phyloP scores from a whole-genome alignment of 2,797 vertebrate genomes.

The Nyctibius grandis region DNA sequence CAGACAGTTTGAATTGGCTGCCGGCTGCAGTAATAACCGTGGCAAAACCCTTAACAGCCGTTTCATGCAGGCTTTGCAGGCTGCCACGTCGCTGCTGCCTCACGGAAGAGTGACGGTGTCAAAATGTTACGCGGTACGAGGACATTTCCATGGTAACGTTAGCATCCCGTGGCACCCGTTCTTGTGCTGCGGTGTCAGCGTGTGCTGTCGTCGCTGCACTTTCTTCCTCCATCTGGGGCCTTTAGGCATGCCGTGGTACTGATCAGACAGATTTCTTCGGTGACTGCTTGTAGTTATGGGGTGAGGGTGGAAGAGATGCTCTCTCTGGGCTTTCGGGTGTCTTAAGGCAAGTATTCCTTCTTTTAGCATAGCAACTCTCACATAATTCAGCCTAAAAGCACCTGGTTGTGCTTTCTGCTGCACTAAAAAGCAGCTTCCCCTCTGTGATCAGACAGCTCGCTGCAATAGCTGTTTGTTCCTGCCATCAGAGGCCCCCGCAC shows the following conservation, averaged over 20 bases:
- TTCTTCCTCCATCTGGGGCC: constrained; percentile 9
- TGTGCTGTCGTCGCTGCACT: not conserved
- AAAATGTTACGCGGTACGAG: constrained; percentile 26
- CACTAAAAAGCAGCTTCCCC: not conserved
- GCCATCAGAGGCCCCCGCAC: not conserved
- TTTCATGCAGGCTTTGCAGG: not conserved
- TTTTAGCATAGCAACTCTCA: not conserved
- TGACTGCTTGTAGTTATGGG: not conserved
- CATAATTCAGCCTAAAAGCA: not conserved
- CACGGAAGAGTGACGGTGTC: constrained; percentile 41
- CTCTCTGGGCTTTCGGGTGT: not conserved
- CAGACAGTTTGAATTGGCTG: constrained; percentile 27
- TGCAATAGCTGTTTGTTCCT: not conserved
- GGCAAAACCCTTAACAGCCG: not conserved
- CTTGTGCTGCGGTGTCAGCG: not conserved
- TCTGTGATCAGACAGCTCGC: fast-evolving
- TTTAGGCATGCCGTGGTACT: not conserved
- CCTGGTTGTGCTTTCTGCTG: not conserved
- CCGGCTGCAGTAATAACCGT: not conserved
- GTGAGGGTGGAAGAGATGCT: not conserved
- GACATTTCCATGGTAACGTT: constrained; percentile 65
- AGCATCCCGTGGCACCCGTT: constrained; percentile 41
- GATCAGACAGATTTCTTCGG: not conserved
- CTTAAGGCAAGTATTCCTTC: not conserved
- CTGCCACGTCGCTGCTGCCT: constrained; percentile 13